Evolutionary conservation across 2,113 vertebrate genomes (phyloP).

Genomic region (Oenanthe melanoleuca): DNA sequence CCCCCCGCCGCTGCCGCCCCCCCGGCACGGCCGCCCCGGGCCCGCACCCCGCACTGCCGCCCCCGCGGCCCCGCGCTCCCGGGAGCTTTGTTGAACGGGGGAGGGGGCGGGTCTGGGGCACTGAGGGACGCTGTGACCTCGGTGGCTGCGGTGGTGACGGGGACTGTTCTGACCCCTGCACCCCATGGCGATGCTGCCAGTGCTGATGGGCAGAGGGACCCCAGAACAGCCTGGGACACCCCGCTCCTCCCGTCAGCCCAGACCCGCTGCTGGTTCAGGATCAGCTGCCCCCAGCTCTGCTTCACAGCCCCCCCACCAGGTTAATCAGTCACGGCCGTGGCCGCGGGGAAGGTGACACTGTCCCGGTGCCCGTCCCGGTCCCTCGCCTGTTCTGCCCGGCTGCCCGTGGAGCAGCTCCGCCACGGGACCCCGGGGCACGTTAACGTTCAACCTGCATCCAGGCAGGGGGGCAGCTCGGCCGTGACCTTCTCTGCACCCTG

Average conservation of each 20-base stretch:
- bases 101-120: neutral
- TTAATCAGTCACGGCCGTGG: slow-evolving; percentile 7
- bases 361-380: neutral
- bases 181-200: neutral
- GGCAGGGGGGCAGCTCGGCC: accelerated
- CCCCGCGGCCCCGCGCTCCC: neutral
- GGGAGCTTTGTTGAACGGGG: neutral
- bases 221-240: accelerated
- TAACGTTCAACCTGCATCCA: neutral
- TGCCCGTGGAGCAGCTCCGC: neutral
- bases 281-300: neutral
- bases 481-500: accelerated
- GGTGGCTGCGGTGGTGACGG: too few species aligned
- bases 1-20: neutral
- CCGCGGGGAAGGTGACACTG: neutral
- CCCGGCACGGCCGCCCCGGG: slow-evolving; percentile 14
- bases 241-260: accelerated
- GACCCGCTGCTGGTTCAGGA: neutral
- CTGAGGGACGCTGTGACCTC: neutral
- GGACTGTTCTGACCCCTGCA: neutral
- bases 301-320: neutral
- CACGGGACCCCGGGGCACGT: neutral
- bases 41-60: neutral
- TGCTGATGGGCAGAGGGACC: neutral
- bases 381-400: neutral